Base-by-base conservation (phyloP, 2,113 vertebrate species). In the Malaclemys terrapin region DNA sequence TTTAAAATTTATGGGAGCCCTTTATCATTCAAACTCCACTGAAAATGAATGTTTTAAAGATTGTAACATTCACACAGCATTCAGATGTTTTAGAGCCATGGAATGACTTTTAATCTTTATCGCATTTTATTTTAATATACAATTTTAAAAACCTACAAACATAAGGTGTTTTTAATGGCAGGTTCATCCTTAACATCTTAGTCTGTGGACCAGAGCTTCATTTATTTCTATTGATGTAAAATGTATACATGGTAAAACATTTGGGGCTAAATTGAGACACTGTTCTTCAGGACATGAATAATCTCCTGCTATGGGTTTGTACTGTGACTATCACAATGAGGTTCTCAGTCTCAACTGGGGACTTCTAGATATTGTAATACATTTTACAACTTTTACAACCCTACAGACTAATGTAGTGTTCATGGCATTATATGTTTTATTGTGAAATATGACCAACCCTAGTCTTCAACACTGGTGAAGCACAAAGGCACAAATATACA, bases 1-100 rank as follows among this genome's bases (percentile, higher is more conserved):
- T 95, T 96, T 65, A 82, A 62, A 96, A 95, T 97, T 95, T 93
- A 96, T 95, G 81, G 93, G 54, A 59, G 91, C 82, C 84, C 81
- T 97, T 97, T 95, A 80, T 97, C 96, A 96, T 96, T 95, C 96
- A 95, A 93, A 93, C 92, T 89, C 94, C 27, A 17, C 27, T 94
- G 93, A 94, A 97, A 97, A 91, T 80, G n/a, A 95, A 96, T 92
- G 72, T 93, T 94, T 94, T 80, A 92, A 93, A 96, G 85, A 95
- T 93, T 85, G 13, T 13, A 89, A 75, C 38, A 8, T 35, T 75
- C 80, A 52, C 12, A 76, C 53, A 86, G 91, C 47, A 95, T 53
- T 52, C 76, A 91, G 86, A 35, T 20, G 45, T 57, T 57, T 89
- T 82, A 80, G 52, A 86, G 29, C 50, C 89, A 14, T 2, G 50